Conservation (phyloP, 1,140 invertebrate species). For the fruit fly (Drosophila melanogaster) region DNA sequence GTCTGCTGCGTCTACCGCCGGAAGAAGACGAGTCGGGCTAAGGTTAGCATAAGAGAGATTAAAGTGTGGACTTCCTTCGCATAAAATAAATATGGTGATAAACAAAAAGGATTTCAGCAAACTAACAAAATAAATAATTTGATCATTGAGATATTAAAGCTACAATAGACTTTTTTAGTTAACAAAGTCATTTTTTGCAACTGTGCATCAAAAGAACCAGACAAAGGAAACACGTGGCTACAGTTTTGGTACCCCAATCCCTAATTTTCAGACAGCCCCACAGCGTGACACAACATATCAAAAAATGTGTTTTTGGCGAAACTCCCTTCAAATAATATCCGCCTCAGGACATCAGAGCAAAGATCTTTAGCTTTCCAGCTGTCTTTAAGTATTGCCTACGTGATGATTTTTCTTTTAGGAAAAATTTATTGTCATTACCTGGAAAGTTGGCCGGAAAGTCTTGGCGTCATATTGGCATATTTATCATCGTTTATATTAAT, state of each 20-base stretch:
- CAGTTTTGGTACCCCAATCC: not conserved
- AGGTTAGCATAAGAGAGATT: constrained; percentile 8
- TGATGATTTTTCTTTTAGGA: not conserved
- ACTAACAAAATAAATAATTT: too few species aligned
- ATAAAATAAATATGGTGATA: too few species aligned
- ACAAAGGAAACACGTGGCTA: constrained; percentile 4
- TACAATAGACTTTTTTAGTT: too few species aligned
- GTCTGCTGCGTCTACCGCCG: constrained; percentile 30
- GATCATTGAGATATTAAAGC: too few species aligned
- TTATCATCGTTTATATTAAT: not conserved
- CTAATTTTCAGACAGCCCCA: not conserved
- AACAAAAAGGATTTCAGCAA: too few species aligned
- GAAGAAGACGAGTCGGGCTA: constrained; percentile 18
- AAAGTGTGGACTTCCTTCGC: not conserved
- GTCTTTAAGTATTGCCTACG: not conserved
- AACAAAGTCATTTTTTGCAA: not conserved
- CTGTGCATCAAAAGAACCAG: not conserved
- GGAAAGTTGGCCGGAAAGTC: not conserved
- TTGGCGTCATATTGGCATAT: not conserved
- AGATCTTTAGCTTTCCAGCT: not conserved
- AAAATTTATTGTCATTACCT: not conserved
- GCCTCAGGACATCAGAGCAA: not conserved
- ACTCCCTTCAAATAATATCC: not conserved
- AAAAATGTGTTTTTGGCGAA: not conserved
- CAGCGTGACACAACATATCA: constrained; percentile 7